Percentiles rank a stretch among this genome's conserved stretches.
These are phyloP conservation scores for Mesorhabditis spiculigera DNA, from an alignment of 2,888 invertebrate species.

Conservation along the genomic window DNA sequence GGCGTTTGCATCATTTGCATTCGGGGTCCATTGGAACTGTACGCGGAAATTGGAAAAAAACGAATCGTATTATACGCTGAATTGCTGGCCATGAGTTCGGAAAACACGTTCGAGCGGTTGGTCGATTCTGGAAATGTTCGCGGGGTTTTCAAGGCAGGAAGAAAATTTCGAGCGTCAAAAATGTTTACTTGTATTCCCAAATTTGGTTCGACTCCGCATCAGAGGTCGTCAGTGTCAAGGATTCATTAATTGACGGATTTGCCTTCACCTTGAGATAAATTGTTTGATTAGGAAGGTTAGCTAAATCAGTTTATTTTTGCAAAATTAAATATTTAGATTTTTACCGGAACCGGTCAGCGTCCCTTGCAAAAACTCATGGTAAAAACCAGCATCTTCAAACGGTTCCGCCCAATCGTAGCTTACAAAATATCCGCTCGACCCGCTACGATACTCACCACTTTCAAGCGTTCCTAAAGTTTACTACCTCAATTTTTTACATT, in stretches of 20 bases:
- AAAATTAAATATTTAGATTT: neutral
- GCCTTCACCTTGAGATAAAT: neutral
- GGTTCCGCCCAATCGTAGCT: neutral
- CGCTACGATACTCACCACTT: no score
- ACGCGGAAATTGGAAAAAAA: constrained; percentile 3
- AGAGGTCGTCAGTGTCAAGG: neutral
- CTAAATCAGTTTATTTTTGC: neutral
- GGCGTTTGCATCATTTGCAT: neutral
- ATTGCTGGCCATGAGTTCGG: neutral
- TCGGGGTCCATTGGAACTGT: neutral
- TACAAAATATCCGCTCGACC: neutral
- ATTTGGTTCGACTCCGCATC: neutral
- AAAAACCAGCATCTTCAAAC: neutral
- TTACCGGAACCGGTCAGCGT: neutral
- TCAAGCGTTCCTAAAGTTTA: neutral
- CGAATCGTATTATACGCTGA: neutral
- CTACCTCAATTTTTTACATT: neutral
- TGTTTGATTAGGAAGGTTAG: neutral
- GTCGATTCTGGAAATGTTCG: neutral
- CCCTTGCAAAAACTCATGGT: neutral
- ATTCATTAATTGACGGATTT: neutral
- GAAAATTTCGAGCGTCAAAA: neutral
- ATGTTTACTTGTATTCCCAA: neutral
- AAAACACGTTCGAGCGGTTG: neutral
- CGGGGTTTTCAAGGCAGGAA: neutral